Percentiles rank a stretch among this genome's conserved stretches.
phyloP scores from a whole-genome alignment of 2,888 invertebrate genomes.

The Polydesmus complanatus region DNA sequence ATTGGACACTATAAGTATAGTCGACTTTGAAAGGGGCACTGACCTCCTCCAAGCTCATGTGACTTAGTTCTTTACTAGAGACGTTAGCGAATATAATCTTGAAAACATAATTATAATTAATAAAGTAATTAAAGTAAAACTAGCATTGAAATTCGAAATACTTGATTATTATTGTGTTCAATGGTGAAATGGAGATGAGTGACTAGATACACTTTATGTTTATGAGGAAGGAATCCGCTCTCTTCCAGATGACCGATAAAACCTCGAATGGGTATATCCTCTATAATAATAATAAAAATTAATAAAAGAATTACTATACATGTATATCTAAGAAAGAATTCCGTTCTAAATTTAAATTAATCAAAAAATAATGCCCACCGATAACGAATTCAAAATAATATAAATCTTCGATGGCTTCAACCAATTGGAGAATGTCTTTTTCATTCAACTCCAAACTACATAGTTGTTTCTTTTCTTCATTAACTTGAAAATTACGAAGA shows the following conservation, averaged over 20 bases:
- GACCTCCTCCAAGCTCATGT: conserved; percentile 30
- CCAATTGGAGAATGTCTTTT: conserved; percentile 32
- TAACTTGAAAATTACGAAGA: conserved; percentile 29
- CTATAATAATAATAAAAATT: conserved; percentile 25
- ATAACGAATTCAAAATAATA: conserved; percentile 41
- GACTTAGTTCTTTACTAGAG: conserved; percentile 32
- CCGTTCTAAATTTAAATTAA: not conserved
- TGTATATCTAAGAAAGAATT: no score
- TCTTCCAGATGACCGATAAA: conserved; percentile 39
- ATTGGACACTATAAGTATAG: conserved; percentile 38
- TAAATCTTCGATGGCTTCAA: conserved; percentile 37
- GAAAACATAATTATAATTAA: not conserved
- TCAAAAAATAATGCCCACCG: conserved; percentile 25
- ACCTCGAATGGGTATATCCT: conserved; percentile 38
- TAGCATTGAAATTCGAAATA: conserved; percentile 19
- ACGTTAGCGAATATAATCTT: conserved; percentile 37
- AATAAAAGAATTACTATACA: no score
- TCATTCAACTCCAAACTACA: conserved; percentile 32
- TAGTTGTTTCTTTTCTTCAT: conserved; percentile 30
- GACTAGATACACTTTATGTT: conserved; percentile 36
- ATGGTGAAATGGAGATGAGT: conserved; percentile 37
- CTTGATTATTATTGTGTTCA: conserved; percentile 36
- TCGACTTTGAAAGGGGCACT: conserved; percentile 30
- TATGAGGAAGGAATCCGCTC: conserved; percentile 38
- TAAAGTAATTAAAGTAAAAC: not conserved